Conservation (phyloP, 2,888 invertebrate genomes). For the Drosophila mulleri region DNA sequence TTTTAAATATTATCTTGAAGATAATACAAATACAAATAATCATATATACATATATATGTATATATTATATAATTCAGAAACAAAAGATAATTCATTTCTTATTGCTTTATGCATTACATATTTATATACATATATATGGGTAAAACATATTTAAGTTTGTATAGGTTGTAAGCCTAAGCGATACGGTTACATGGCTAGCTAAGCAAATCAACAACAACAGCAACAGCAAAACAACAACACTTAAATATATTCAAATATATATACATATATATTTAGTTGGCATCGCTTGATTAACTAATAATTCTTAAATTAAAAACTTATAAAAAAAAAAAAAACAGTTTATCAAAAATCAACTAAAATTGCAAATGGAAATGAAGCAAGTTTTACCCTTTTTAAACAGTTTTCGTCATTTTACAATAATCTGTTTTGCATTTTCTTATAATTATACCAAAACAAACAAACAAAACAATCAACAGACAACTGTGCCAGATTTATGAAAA, state of each 20-base stretch:
- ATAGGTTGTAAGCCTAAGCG: conserved; percentile 21
- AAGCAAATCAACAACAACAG: conserved; percentile 22
- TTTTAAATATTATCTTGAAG: conserved; percentile 46
- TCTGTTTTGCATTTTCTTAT: conserved; percentile 72
- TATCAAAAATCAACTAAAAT: background rate
- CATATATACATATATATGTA: background rate
- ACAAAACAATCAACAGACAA: conserved; percentile 29
- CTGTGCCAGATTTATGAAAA: conserved; percentile 53
- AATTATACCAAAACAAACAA: conserved; percentile 33
- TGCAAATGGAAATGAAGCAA: conserved; percentile 38
- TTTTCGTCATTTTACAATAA: conserved; percentile 47
- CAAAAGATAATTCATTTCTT: conserved; percentile 8
- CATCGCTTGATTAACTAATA: conserved; percentile 80
- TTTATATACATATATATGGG: background rate
- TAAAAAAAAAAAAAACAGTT: background rate
- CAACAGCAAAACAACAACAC: conserved; percentile 29
- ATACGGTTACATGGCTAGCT: conserved; percentile 20
- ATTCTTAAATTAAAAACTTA: conserved; percentile 31
- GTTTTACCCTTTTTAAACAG: conserved; percentile 36
- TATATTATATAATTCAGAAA: background rate
- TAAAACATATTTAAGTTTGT: conserved; percentile 8
- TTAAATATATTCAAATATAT: conserved; percentile 28
- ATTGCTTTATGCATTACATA: conserved; percentile 20
- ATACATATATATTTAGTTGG: conserved; percentile 67
- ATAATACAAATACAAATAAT: conserved; percentile 15